phyloP scores from a whole-genome alignment of 2,113 vertebrate genomes.

The Phocoena sinus region DNA sequence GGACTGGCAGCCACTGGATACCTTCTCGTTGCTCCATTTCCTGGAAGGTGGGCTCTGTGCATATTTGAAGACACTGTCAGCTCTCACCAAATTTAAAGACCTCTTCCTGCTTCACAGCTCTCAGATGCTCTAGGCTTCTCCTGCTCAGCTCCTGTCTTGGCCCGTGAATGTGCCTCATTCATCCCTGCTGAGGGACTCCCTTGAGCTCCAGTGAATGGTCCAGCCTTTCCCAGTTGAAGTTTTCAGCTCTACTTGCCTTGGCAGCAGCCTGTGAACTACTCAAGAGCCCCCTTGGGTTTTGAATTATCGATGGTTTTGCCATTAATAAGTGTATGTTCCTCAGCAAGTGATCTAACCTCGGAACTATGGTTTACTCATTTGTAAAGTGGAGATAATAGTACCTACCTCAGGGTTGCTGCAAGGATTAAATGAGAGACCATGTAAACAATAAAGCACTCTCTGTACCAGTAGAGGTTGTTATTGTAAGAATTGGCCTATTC shows the following conservation, averaged over 20 bases:
- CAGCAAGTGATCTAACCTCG: background rate
- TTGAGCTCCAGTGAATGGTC: background rate
- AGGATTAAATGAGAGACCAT: conserved; percentile 26
- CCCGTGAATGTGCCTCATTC: conserved; percentile 56
- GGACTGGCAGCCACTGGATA: background rate
- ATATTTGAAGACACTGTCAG: background rate
- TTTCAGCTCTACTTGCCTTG: conserved; percentile 44
- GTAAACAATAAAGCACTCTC: conserved; percentile 60
- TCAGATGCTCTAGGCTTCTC: background rate
- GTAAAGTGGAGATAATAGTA: conserved; percentile 61
- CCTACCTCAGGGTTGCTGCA: conserved; percentile 72
- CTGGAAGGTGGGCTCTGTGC: background rate
- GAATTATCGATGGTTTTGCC: conserved; percentile 23
- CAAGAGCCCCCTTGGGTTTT: conserved; percentile 60
- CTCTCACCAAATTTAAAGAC: background rate
- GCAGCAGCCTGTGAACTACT: conserved; percentile 61
- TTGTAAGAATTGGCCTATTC: background rate
- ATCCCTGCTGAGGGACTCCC: background rate
- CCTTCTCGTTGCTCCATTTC: background rate
- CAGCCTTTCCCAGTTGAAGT: conserved; percentile 12
- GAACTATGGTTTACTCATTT: conserved; percentile 4
- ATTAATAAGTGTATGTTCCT: background rate
- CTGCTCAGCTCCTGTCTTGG: conserved; percentile 31
- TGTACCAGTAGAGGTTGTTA: background rate
- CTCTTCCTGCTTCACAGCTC: background rate